Evolutionary conservation across 2,113 vertebrate genomes (phyloP).

Genomic region (Eretmochelys imbricata): DNA sequence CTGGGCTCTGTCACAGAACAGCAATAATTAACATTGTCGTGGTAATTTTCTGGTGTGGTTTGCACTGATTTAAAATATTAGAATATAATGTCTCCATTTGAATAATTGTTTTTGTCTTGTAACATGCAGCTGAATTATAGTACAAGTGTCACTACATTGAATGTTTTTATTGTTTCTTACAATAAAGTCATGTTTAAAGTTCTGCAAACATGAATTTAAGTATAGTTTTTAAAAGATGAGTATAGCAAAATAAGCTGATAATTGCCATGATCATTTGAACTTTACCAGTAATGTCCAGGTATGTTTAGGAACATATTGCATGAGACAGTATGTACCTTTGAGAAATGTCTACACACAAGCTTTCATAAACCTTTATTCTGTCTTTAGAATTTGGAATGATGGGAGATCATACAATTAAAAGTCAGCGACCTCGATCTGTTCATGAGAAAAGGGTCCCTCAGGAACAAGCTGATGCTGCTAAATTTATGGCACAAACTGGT

Average conservation of each 20-base stretch:
- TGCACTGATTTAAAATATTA: conserved; percentile 57
- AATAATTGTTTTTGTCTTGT: conserved; percentile 51
- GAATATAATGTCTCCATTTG: conserved; percentile 57
- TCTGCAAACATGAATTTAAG: conserved; percentile 64
- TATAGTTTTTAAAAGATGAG: conserved; percentile 69
- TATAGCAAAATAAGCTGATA: conserved; percentile 72
- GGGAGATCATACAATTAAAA: conserved; percentile 99
- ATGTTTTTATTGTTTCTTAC: conserved; percentile 70
- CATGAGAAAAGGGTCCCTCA: conserved; percentile 99
- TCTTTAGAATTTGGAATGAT: conserved; percentile 99
- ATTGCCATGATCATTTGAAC: conserved; percentile 61
- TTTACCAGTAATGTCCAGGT: conserved; percentile 73
- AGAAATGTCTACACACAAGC: conserved; percentile 91
- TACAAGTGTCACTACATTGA: conserved; percentile 57
- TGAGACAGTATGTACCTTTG: conserved; percentile 86
- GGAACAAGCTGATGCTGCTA: conserved; percentile 99
- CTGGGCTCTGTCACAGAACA: conserved; percentile 43
- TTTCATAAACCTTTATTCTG: conserved; percentile 99
- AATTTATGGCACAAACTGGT: conserved; percentile 99
- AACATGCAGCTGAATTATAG: conserved; percentile 54
- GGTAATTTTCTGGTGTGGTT: conserved; percentile 68
- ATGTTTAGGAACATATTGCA: conserved; percentile 84
- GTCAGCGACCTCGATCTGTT: conserved; percentile 99
- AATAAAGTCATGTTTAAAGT: conserved; percentile 58
- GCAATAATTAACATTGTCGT: conserved; percentile 42